Evolutionary conservation across 1,140 invertebrate genomes (phyloP).

Genomic region (Camponotus vicinus): DNA sequence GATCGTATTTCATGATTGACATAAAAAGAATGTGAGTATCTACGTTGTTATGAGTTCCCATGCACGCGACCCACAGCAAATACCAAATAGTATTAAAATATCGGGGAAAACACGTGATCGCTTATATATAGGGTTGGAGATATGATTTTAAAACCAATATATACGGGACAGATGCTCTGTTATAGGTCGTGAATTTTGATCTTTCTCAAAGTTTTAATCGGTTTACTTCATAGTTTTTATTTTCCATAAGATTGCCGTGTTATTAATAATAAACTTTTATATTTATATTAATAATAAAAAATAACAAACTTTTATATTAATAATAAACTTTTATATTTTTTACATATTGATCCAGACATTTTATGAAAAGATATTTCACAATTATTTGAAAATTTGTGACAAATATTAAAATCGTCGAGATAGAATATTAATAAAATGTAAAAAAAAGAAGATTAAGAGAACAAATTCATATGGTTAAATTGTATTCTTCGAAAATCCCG

Average conservation of each 20-base stretch:
- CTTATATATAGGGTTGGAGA: conserved; percentile 69
- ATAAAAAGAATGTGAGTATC: conserved; percentile 68
- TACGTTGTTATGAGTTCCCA: conserved; percentile 73
- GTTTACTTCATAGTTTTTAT: neutral
- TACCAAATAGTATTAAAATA: conserved; percentile 64
- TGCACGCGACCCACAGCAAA: conserved; percentile 72
- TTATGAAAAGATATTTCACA: neutral
- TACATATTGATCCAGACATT: neutral
- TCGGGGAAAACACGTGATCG: conserved; percentile 71
- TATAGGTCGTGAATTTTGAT: conserved; percentile 41
- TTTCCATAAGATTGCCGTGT: neutral
- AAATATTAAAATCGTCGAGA: neutral
- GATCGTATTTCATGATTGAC: conserved; percentile 53
- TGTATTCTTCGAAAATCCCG: neutral
- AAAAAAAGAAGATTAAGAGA: neutral
- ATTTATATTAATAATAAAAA: too few relatives aligned
- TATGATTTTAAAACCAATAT: conserved; percentile 66
- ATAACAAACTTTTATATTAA: too few relatives aligned
- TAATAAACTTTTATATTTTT: neutral
- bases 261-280: neutral
- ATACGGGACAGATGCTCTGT: conserved; percentile 80
- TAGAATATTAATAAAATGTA: neutral
- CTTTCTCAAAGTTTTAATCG: neutral
- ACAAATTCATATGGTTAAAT: conserved; percentile 8
- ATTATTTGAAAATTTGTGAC: neutral